These are phyloP conservation scores for Poeciliopsis paucimaculata DNA, from an alignment of 2,797 vertebrate genomes.

Conservation along the genomic window DNA sequence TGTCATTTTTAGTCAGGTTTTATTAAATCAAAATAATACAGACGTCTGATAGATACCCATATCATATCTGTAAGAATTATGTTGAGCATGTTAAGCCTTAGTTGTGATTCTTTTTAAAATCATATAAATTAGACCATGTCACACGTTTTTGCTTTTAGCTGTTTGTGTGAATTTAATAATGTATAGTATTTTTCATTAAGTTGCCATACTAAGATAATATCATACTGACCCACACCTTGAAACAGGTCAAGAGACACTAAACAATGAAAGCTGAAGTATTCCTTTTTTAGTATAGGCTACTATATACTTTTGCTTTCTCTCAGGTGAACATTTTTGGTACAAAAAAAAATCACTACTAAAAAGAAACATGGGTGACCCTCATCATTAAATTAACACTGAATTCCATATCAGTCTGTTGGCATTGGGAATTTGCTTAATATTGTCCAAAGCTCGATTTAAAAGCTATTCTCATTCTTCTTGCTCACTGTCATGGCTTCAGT, in stretches of 20 bases:
- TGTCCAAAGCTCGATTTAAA: conserved; percentile 60
- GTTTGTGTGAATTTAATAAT: neutral
- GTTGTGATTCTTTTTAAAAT: neutral
- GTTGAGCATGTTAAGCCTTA: neutral
- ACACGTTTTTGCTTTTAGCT: neutral
- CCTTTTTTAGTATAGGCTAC: conserved; percentile 1
- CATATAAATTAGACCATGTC: neutral
- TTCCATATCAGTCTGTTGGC: conserved; percentile 71
- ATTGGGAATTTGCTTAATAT: conserved; percentile 76
- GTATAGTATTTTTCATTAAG: neutral
- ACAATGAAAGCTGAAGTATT: neutral
- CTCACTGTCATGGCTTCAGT: conserved; percentile 46
- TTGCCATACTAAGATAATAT: neutral
- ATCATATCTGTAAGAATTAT: neutral
- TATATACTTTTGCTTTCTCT: neutral
- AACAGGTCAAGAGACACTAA: neutral
- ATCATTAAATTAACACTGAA: conserved; percentile 50
- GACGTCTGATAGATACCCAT: neutral
- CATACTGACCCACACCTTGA: neutral
- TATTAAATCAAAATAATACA: neutral
- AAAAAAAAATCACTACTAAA: conserved; percentile 11
- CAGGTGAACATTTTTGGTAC: conserved; percentile 22
- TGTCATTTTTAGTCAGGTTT: neutral
- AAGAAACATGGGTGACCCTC: conserved; percentile 24
- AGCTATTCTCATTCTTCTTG: conserved; percentile 61